Conservation (phyloP, 2,113 vertebrate species). For the Pygoscelis adeliae region DNA sequence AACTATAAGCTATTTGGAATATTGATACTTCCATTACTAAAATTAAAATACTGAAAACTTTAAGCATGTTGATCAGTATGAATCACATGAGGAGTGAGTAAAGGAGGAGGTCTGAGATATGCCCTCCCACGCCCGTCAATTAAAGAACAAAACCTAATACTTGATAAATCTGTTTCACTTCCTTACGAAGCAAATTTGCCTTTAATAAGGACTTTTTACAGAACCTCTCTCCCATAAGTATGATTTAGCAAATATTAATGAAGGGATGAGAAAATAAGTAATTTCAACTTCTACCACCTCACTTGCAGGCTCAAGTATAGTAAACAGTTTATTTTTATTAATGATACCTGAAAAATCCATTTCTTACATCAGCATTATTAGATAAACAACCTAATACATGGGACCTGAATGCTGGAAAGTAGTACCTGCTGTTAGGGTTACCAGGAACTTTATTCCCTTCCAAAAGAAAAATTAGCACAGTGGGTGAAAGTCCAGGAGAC, state of each 20-base stretch:
- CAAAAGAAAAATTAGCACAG: not conserved
- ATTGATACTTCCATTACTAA: not conserved
- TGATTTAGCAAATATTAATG: not conserved
- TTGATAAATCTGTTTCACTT: not conserved
- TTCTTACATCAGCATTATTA: not conserved
- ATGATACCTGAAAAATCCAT: not conserved
- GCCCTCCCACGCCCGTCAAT: fast-evolving
- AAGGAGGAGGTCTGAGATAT: not conserved
- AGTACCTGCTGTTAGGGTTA: not conserved
- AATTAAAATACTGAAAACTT: not conserved
- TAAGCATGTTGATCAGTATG: not conserved
- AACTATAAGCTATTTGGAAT: not conserved
- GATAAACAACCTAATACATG: not conserved
- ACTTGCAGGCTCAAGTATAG: not conserved
- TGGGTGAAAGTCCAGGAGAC: not conserved
- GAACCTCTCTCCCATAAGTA: not conserved
- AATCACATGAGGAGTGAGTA: not conserved
- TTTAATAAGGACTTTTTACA: not conserved
- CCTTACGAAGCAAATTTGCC: not conserved
- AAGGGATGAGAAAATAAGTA: not conserved
- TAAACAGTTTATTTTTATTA: not conserved
- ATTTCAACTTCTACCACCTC: not conserved
- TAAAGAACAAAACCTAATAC: not conserved
- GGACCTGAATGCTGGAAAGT: not conserved
- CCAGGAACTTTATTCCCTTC: not conserved